Evolutionary conservation across 2,113 vertebrate species (phyloP).

Genomic region (Nothobranchius kuhntae): DNA sequence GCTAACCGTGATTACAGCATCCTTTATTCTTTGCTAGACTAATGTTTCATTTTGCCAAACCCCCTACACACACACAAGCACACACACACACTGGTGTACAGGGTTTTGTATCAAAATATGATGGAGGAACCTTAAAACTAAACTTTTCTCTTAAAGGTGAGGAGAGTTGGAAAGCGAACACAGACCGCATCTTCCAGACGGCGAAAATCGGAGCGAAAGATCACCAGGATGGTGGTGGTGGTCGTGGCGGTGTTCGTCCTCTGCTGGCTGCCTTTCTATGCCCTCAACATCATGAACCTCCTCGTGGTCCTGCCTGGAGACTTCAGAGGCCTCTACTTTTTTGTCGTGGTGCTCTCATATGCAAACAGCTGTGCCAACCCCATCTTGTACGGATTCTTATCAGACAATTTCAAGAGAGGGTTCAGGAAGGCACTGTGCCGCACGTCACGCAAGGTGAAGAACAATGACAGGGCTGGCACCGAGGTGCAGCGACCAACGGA

Average conservation of each 20-base stretch:
- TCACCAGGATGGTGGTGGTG: constrained; percentile 94
- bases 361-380: constrained; percentile 97
- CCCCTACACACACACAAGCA: too few relatives aligned
- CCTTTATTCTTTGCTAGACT: too few relatives aligned
- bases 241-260: constrained; percentile 91
- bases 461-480: constrained; percentile 72
- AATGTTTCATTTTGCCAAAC: too few relatives aligned
- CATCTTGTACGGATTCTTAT: constrained; percentile 93
- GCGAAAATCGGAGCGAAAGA: constrained; percentile 87
- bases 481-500: constrained; percentile 63
- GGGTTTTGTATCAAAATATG: too few relatives aligned
- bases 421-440: constrained; percentile 89
- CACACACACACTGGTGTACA: too few relatives aligned
- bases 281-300: constrained; percentile 92
- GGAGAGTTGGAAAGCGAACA: constrained; percentile 85
- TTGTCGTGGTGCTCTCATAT: constrained; percentile 93
- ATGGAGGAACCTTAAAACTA: too few relatives aligned
- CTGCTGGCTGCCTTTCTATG: constrained; percentile 95
- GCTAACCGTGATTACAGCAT: too few relatives aligned
- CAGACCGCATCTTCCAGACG: constrained; percentile 84
- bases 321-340: constrained; percentile 89
- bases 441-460: constrained; percentile 83
- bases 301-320: constrained; percentile 87
- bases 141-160: constrained; percentile 67
- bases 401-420: constrained; percentile 94